Evolutionary conservation across 2,797 vertebrate species (phyloP).

Genomic region (Crenichthys baileyi): DNA sequence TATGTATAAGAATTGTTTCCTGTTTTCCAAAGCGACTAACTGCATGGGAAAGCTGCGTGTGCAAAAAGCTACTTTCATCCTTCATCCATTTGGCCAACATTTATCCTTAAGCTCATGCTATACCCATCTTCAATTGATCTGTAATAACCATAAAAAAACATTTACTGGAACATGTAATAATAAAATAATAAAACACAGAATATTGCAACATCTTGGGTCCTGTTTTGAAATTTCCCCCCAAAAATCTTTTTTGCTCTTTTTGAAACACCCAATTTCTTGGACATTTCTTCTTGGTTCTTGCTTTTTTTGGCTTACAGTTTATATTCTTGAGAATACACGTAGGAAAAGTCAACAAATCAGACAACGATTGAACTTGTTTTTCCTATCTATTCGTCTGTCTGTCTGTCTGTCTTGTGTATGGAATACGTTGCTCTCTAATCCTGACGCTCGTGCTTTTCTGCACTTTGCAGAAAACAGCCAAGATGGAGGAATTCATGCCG

Average conservation of each 20-base stretch:
- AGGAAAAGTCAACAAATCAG: slow-evolving; percentile 59
- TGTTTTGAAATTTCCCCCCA: slow-evolving; percentile 30
- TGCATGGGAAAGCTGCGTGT: slow-evolving; percentile 84
- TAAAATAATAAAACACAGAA: slow-evolving; percentile 1
- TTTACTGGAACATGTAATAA: slow-evolving; percentile 37
- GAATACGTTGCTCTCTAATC: slow-evolving; percentile 82
- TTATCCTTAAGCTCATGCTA: slow-evolving; percentile 78
- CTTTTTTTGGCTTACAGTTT: slow-evolving; percentile 26
- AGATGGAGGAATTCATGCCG: slow-evolving; percentile 86
- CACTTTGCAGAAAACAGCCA: slow-evolving; percentile 89
- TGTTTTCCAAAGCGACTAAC: slow-evolving; percentile 74
- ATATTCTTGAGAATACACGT: slow-evolving; percentile 53
- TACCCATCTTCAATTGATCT: slow-evolving; percentile 72
- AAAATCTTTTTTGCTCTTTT: neutral
- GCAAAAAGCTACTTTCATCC: slow-evolving; percentile 80
- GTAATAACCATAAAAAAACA: slow-evolving; percentile 59
- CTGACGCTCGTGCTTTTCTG: slow-evolving; percentile 85
- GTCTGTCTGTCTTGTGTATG: slow-evolving; percentile 83
- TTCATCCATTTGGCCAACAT: slow-evolving; percentile 77
- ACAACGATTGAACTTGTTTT: slow-evolving; percentile 78
- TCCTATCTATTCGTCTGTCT: slow-evolving; percentile 82
- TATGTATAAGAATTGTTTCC: slow-evolving; percentile 84
- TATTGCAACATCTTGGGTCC: slow-evolving; percentile 26
- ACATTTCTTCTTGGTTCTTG: slow-evolving; percentile 17
- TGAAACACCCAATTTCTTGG: slow-evolving; percentile 35